phyloP scores from a whole-genome alignment of 2,113 vertebrate genomes.

The Oreochromis tanganicae region DNA sequence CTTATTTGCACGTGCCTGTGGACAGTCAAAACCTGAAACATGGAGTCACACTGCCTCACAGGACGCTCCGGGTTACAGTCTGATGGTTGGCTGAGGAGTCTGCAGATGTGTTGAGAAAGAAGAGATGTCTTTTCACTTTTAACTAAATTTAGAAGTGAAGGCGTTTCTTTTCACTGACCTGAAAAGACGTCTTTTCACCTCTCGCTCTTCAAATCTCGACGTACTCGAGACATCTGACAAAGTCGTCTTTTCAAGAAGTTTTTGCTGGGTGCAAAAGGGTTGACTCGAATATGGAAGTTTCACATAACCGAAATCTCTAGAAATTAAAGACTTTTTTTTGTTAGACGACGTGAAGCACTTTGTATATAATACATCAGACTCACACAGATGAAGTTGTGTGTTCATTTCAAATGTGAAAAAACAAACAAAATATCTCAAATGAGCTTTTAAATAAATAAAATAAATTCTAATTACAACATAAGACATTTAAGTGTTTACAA shows the following conservation, averaged over 20 bases:
- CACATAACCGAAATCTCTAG: not conserved
- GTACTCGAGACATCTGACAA: not conserved
- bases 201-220: not conserved
- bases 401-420: not conserved
- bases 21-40: not conserved
- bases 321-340: not conserved
- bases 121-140: not conserved
- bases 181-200: not conserved
- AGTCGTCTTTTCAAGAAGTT: not conserved
- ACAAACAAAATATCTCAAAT: not conserved
- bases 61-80: fast-evolving
- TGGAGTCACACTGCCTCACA: not conserved
- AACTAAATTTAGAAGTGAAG: not conserved
- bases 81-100: not conserved
- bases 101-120: not conserved
- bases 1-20: not conserved
- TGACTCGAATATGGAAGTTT: not conserved
- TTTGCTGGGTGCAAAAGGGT: not conserved
- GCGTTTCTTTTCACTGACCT: not conserved
- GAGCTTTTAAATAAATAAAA: not conserved
- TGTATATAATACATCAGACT: not conserved
- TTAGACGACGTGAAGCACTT: not conserved
- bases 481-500: not conserved
- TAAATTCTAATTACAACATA: not conserved
- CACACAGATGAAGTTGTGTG: not conserved